Conservation (phyloP, 1,140 invertebrate species). For the Rhopalosiphum maidis region DNA sequence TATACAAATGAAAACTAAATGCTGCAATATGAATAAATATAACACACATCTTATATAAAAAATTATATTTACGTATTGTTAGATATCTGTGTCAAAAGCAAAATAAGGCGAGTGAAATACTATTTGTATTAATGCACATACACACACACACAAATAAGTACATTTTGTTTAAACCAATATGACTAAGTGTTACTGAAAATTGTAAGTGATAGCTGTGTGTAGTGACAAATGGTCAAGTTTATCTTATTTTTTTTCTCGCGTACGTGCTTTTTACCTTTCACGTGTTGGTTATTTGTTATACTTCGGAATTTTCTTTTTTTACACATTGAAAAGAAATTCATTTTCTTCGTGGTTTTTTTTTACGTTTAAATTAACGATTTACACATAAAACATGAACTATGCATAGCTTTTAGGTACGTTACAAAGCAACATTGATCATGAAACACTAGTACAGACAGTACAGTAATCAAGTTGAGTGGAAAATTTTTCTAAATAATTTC, state of each 20-base stretch:
- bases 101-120: not conserved
- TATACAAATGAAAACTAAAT: not conserved
- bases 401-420: not conserved
- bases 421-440: not conserved
- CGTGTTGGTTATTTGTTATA: not conserved
- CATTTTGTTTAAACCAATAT: not conserved
- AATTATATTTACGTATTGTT: not conserved
- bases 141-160: not conserved
- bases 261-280: not conserved
- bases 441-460: not conserved
- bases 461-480: not conserved
- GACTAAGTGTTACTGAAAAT: slow-evolving; percentile 12
- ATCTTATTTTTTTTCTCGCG: not conserved
- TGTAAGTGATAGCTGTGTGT: not conserved
- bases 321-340: not conserved
- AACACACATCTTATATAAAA: too few relatives aligned
- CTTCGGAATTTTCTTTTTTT: not conserved
- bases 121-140: not conserved
- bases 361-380: not conserved
- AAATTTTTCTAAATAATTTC: not conserved
- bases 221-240: slow-evolving; percentile 5
- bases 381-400: not conserved
- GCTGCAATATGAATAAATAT: not conserved
- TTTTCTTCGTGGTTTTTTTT: not conserved
- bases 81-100: not conserved